Conservation (phyloP, 2,113 vertebrate species). For the Panthera tigris region DNA sequence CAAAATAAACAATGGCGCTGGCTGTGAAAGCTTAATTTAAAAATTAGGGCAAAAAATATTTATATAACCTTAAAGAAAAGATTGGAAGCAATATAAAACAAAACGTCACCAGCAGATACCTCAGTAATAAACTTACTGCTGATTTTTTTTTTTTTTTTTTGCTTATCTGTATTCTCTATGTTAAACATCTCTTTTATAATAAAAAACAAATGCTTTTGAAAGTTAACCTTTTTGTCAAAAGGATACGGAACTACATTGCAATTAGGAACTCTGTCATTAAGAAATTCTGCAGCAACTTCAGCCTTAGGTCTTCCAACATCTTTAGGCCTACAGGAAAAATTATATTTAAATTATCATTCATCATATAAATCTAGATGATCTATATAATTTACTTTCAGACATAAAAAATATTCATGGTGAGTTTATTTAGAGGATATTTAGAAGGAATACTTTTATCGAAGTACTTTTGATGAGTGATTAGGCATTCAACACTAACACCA, state of each 20-base stretch:
- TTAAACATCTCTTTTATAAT: neutral
- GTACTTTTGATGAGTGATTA: neutral
- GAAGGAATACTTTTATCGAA: constrained; percentile 39
- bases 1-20: neutral
- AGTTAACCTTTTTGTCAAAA: constrained; percentile 76
- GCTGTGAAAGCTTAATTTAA: neutral
- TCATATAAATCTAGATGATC: constrained; percentile 3
- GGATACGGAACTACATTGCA: constrained; percentile 97
- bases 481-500: neutral
- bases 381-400: constrained; percentile 36
- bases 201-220: neutral
- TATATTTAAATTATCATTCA: constrained; percentile 67
- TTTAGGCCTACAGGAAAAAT: constrained; percentile 87
- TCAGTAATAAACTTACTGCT: neutral
- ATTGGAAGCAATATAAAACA: neutral
- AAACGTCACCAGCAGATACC: neutral
- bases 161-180: neutral
- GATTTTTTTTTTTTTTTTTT: neutral
- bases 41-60: neutral
- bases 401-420: constrained; percentile 1
- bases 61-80: constrained; percentile 11
- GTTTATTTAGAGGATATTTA: constrained; percentile 4
- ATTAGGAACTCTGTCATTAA: constrained; percentile 93
- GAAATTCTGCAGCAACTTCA: constrained; percentile 96
- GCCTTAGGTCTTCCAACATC: constrained; percentile 97